These are phyloP conservation scores for Sylvietta virens DNA, from an alignment of 2,113 vertebrate genomes.

Conservation along the genomic window DNA sequence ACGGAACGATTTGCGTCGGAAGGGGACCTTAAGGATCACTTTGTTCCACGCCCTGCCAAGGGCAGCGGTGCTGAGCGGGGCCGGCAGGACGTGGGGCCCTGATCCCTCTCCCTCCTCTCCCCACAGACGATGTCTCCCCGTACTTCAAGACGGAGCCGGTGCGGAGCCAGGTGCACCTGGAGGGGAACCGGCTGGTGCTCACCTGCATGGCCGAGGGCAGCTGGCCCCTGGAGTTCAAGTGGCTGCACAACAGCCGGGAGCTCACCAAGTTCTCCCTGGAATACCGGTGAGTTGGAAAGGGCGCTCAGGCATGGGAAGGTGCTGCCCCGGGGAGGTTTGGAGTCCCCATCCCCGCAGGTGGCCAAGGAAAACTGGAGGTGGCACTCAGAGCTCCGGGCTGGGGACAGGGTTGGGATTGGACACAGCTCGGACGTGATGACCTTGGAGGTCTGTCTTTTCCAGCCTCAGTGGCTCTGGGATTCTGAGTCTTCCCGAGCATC, in stretches of 20 bases:
- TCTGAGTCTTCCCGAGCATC: background rate
- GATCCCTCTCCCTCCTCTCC: background rate
- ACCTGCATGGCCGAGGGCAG: conserved; percentile 99
- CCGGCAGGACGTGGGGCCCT: background rate
- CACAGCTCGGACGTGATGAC: accelerated
- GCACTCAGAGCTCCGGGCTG: background rate
- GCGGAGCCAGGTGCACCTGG: conserved; percentile 91
- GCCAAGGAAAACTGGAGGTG: accelerated
- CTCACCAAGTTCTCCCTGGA: conserved; percentile 96
- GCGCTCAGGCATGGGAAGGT: accelerated
- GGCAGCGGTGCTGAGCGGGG: background rate
- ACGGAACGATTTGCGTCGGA: accelerated
- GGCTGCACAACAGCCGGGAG: conserved; percentile 90
- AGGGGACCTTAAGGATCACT: accelerated
- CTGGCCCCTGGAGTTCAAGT: conserved; percentile 98
- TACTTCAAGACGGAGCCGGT: conserved; percentile 98
- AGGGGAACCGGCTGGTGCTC: conserved; percentile 94
- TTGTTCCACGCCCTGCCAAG: background rate
- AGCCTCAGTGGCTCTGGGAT: background rate
- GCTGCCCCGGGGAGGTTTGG: background rate
- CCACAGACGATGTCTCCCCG: conserved; percentile 88
- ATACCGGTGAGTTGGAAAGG: conserved; percentile 79
- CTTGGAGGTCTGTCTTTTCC: background rate
- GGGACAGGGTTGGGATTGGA: accelerated
- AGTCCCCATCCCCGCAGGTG: background rate